Base-by-base conservation (phyloP, 2,113 vertebrate species). In the Pygoscelis antarcticus region DNA sequence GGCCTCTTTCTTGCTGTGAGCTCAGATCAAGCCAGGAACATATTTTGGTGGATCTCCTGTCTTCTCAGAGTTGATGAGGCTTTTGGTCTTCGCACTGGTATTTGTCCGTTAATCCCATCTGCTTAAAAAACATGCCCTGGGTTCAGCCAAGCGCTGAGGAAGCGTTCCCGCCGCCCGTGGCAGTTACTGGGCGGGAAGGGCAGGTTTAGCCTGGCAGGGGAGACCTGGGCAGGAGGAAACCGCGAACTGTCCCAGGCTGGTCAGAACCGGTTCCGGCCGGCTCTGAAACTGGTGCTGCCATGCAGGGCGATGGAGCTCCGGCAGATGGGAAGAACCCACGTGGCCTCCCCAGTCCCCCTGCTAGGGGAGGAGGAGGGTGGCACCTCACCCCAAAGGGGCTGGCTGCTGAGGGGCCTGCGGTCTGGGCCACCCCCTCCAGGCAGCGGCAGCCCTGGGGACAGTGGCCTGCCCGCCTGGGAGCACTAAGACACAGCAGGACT, bases 101-200 rank as follows among this genome's bases (percentile, higher is more conserved):
- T 64, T 75, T 77, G 23, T 23, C 51, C 7, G 0, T 84, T 78
- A 74, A 61, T 74, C 1, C 1, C 6, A 16, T 9, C 44, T 70
- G 26, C 32, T 89, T 66, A 30, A 58, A 74, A 60, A 38, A 9
- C 42, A 32, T 5, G 3, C 16, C 10, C 7, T 0, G 0, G 38
- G 58, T 38, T 30, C 54, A 58, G 62, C 26, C 52, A n/a, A 75
- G 49, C 1, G 3, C 27, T 20, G 34, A 71, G n/a, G 68, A 62
- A 71, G 6, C 2, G 4, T 18, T 29, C 17, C 19, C 0, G 0
- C 25, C 0, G 3, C 7, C 15, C 1, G 12, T 12, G 23, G 30
- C 58, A 19, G 57, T 62, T 49, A 7, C 27, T 38, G 8, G 18
- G 25, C 20, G 19, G 32, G 26, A 66, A 87, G 29, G 66, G n/a